phyloP scores from a whole-genome alignment of 2,113 vertebrate genomes.

The Parotia lawesii region DNA sequence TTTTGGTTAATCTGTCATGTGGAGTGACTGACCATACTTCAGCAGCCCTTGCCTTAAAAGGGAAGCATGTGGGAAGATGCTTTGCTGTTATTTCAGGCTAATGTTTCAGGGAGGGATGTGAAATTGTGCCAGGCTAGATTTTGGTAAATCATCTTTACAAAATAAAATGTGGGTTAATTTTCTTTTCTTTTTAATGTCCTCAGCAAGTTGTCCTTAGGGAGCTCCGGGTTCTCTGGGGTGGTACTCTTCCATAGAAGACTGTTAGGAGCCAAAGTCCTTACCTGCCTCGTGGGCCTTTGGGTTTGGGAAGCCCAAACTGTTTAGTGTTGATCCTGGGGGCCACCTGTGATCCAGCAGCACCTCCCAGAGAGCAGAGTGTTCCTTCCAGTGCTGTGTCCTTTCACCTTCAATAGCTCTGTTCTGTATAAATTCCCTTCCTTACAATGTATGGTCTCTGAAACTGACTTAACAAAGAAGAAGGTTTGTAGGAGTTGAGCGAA shows the following conservation, averaged over 20 bases:
- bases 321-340: background rate
- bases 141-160: background rate
- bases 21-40: background rate
- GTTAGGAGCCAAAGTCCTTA: background rate
- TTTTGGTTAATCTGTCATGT: background rate
- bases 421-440: background rate
- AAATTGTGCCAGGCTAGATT: background rate
- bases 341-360: background rate
- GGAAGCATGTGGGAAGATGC: background rate
- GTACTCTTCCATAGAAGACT: background rate
- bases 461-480: background rate
- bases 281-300: rapidly evolving
- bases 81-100: slow-evolving; percentile 12
- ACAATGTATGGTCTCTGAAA: background rate
- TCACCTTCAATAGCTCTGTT: background rate
- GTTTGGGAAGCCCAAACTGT: background rate
- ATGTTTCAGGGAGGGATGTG: background rate
- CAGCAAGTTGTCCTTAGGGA: background rate
- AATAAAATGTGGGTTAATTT: background rate
- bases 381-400: background rate
- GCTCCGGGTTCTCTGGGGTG: background rate
- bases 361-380: background rate
- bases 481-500: background rate
- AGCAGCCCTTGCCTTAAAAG: slow-evolving; percentile 1
- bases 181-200: background rate